Conservation (phyloP, 2,888 invertebrate species). For the Junonia oenone region DNA sequence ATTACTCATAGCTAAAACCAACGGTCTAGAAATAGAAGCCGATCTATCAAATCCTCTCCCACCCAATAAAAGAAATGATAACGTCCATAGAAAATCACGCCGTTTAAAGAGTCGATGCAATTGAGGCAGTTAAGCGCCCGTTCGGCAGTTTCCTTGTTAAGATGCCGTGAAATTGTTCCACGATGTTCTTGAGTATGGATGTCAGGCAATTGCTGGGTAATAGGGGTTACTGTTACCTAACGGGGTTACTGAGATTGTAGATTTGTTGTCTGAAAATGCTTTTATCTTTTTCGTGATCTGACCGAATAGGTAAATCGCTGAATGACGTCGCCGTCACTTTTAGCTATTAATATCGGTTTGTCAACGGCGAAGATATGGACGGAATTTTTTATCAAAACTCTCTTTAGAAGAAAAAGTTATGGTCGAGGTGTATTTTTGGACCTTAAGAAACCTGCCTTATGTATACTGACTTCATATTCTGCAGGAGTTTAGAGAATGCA, state of each 20-base stretch:
- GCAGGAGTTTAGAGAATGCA: no score
- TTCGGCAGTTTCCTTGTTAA: slow-evolving; percentile 43
- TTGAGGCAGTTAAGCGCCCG: slow-evolving; percentile 7
- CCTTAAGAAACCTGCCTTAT: no score
- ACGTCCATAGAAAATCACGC: not conserved
- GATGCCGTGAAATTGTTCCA: slow-evolving; percentile 48
- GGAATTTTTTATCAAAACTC: no score
- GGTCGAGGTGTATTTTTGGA: no score
- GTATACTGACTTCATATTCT: no score
- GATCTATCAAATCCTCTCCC: not conserved
- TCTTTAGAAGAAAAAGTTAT: no score
- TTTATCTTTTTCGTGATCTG: not conserved
- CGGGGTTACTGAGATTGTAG: not conserved
- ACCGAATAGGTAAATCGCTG: no score
- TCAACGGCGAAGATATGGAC: no score
- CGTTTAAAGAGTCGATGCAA: slow-evolving; percentile 7
- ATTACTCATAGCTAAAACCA: not conserved
- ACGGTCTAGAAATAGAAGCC: not conserved
- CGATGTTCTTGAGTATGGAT: slow-evolving; percentile 38
- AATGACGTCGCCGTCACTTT: no score
- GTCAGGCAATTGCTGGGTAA: slow-evolving; percentile 40
- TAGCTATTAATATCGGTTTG: no score
- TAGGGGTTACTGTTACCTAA: slow-evolving; percentile 11
- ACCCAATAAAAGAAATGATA: not conserved
- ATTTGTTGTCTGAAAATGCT: not conserved